These are phyloP conservation scores for Microcebus ravelobensis DNA, from an alignment of 2,113 vertebrate genomes.

Conservation along the genomic window DNA sequence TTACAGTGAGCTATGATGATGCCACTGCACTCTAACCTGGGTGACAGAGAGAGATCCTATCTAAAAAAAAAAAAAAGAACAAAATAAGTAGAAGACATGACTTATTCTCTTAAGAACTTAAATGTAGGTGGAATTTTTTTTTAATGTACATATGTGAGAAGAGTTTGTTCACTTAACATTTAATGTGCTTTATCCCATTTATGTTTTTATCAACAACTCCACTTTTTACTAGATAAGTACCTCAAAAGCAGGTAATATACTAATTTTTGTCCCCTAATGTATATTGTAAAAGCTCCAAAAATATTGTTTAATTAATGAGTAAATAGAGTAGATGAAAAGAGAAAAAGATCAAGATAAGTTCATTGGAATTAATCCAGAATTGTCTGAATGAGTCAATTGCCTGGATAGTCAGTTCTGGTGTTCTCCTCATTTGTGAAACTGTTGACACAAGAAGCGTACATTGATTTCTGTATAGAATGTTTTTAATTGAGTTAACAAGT, in stretches of 20 bases:
- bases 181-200: conserved; percentile 9
- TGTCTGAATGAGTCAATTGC: conserved; percentile 6
- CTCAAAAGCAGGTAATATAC: conserved; percentile 11
- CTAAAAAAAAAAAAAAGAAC: neutral
- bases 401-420: neutral
- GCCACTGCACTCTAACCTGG: too few relatives aligned
- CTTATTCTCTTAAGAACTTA: conserved; percentile 33
- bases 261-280: conserved; percentile 24
- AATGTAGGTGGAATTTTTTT: conserved; percentile 24
- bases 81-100: neutral
- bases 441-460: neutral
- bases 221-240: conserved; percentile 25
- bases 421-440: conserved; percentile 31
- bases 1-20: too few relatives aligned
- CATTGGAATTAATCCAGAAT: conserved; percentile 25
- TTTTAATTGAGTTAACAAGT: conserved; percentile 37
- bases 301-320: conserved; percentile 18
- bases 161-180: neutral
- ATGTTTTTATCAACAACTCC: conserved; percentile 6
- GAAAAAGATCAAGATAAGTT: conserved; percentile 34
- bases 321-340: conserved; percentile 10
- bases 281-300: neutral
- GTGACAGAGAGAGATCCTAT: too few relatives aligned
- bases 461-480: conserved; percentile 13
- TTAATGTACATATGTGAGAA: neutral